Evolutionary conservation across 2,797 vertebrate species (phyloP), one percentile per base, ranked within the genome.

Genomic region (Nannoperca obscura): DNA sequence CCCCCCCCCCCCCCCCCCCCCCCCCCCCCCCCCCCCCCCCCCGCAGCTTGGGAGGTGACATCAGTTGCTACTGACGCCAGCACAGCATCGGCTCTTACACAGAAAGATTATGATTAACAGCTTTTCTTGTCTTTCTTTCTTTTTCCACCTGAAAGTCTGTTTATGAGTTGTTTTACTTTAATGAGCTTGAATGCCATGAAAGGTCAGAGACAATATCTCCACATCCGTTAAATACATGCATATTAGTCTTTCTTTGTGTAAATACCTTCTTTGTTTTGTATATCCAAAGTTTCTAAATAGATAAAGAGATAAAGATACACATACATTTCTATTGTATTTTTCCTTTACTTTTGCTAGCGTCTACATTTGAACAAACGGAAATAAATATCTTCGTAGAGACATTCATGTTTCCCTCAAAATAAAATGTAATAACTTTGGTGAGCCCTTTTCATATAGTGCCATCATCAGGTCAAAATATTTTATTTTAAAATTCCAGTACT

Each of bases 51-150:
- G 72, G 80, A 78, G 84, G 75, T 91, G 89, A 90, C 90, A 90
- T 92, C 89, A 91, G 80, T 74, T 52, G 74, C 69, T 68, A 85
- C 75, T 93, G 92, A 93, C 84, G 82, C 66, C 86, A 91, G 87
- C 71, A 66, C 55, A 65, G 77, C 73, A 57, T 49, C 54, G 50
- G 79, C 63, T 75, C 74, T 74, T 24, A 78, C 71, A 62, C 46
- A 81, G 53, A 79, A 49, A 81, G 74, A 89, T 86, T 86, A 82
- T 82, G 70, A 83, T 87, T 70, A 68, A 76, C 59, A 81, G 66
- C 10, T 62, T 71, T 55, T 64, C 52, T 46, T 71, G 15, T 13
- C 24, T 40, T 44, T 17, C 67, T 59, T 44, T 59, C n/a, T 70
- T 11, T 69, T n/a, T 73, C 19, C 20, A 5, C 69, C 30, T 50